These are phyloP conservation scores for Druon quercuslanigerum DNA, from an alignment of 1,140 invertebrate species.

Conservation along the genomic window DNA sequence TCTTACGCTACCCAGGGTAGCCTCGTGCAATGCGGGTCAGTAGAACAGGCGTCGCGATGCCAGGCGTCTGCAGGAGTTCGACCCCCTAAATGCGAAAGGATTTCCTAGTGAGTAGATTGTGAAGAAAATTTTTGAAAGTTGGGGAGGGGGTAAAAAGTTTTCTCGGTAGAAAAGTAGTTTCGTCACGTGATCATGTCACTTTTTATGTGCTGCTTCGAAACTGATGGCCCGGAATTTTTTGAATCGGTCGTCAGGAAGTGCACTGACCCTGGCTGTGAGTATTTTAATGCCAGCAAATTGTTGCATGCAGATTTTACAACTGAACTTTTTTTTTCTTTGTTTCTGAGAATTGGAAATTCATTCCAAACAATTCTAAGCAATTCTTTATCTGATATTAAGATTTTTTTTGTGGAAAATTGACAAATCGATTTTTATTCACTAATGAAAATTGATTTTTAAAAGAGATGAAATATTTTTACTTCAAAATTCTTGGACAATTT, in stretches of 20 bases:
- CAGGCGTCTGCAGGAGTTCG: slow-evolving; percentile 29
- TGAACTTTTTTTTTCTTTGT: too few relatives aligned
- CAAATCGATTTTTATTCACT: too few relatives aligned
- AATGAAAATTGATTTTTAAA: too few relatives aligned
- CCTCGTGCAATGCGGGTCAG: slow-evolving; percentile 60
- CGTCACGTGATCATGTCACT: slow-evolving; percentile 78
- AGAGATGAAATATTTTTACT: too few relatives aligned
- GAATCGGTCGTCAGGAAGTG: slow-evolving; percentile 86
- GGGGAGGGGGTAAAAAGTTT: slow-evolving; percentile 4
- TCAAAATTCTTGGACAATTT: too few relatives aligned
- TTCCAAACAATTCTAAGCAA: too few relatives aligned
- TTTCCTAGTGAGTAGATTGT: background rate
- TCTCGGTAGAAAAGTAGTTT: background rate
- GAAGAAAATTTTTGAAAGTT: background rate
- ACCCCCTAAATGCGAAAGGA: background rate
- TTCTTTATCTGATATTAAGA: too few relatives aligned
- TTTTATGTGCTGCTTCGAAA: slow-evolving; percentile 86
- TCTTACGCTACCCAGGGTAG: slow-evolving; percentile 44
- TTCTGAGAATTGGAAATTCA: too few relatives aligned
- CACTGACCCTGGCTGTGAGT: slow-evolving; percentile 88
- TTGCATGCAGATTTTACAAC: too few relatives aligned
- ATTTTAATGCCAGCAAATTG: too few relatives aligned
- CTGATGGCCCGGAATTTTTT: slow-evolving; percentile 83
- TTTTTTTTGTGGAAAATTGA: too few relatives aligned
- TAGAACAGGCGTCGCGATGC: slow-evolving; percentile 53